Evolutionary conservation across 1,140 invertebrate genomes (phyloP).

Genomic region (Drosophila bifasciata): DNA sequence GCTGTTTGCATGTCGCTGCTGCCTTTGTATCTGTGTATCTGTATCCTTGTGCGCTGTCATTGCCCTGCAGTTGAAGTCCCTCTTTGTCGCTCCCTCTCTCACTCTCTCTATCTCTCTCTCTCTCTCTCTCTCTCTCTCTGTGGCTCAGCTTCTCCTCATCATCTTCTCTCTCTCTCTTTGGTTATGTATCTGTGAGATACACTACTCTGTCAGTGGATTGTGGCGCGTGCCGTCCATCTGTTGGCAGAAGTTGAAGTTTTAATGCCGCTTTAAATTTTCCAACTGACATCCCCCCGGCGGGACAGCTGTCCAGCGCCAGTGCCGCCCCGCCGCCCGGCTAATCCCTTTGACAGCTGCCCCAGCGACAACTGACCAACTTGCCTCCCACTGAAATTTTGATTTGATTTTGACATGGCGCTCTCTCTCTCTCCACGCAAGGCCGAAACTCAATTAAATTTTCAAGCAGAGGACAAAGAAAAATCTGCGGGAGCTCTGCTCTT

Average conservation of each 20-base stretch:
- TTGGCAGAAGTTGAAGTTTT: slow-evolving; percentile 31
- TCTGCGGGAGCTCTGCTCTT: slow-evolving; percentile 5
- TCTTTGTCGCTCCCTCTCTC: slow-evolving; percentile 9
- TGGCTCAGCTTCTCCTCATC: slow-evolving; percentile 16
- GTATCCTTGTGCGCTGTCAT: slow-evolving; percentile 66
- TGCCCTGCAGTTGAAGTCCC: slow-evolving; percentile 32
- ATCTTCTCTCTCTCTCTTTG: no score
- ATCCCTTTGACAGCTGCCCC: slow-evolving; percentile 43
- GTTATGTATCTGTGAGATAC: no score
- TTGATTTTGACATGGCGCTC: slow-evolving; percentile 28
- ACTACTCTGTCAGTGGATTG: slow-evolving; percentile 16
- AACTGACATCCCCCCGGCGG: slow-evolving; percentile 11
- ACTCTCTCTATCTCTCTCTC: slow-evolving; percentile 1
- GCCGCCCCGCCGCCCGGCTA: slow-evolving; percentile 2
- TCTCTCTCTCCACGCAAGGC: slow-evolving; percentile 6
- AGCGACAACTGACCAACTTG: no score
- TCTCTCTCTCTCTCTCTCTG: slow-evolving; percentile 16
- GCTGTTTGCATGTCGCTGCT: slow-evolving; percentile 55
- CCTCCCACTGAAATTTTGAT: slow-evolving; percentile 24
- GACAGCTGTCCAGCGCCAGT: slow-evolving; percentile 25
- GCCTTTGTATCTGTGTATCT: slow-evolving; percentile 17
- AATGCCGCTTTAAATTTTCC: slow-evolving; percentile 50
- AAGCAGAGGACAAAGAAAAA: slow-evolving; percentile 38
- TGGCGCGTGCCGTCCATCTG: slow-evolving; percentile 61
- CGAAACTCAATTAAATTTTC: slow-evolving; percentile 67